A percentile compares a stretch with the other conserved stretches of the same genome.
Conservation (phyloP, 2,888 invertebrate genomes). For the Pterostichus madidus region DNA sequence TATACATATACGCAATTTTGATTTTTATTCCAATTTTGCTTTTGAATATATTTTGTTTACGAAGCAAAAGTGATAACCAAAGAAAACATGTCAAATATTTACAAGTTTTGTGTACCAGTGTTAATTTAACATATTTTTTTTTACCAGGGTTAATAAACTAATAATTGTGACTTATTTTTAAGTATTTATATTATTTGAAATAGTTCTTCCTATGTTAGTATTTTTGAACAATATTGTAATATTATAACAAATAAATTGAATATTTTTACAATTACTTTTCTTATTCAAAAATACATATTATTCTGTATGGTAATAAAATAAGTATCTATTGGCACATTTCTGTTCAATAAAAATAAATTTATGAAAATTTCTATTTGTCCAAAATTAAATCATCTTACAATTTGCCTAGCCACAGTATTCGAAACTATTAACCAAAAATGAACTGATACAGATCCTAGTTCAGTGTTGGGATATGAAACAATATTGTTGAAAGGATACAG, state of each 20-base stretch:
- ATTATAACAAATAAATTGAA: conserved; percentile 63
- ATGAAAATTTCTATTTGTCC: conserved; percentile 10
- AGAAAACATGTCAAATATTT: conserved; percentile 2
- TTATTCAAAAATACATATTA: conserved; percentile 40
- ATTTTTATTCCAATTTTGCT: conserved; percentile 5
- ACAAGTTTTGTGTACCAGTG: conserved; percentile 1
- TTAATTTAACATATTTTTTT: conserved; percentile 30
- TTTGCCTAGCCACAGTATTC: conserved; percentile 75
- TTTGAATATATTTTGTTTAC: neutral
- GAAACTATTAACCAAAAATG: conserved; percentile 79
- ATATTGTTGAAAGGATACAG: conserved; percentile 77
- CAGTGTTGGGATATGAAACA: conserved; percentile 78
- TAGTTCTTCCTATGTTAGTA: conserved; percentile 60
- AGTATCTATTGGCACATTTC: conserved; percentile 43
- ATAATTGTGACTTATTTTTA: conserved; percentile 56
- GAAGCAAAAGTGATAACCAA: conserved; percentile 30
- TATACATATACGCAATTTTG: neutral
- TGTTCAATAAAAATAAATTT: conserved; percentile 36
- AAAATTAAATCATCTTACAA: conserved; percentile 69
- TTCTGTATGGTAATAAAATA: conserved; percentile 15
- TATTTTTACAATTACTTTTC: conserved; percentile 58
- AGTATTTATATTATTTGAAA: conserved; percentile 60
- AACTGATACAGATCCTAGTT: conserved; percentile 78
- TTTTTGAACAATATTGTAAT: conserved; percentile 63
- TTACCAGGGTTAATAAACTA: conserved; percentile 53